phyloP scores from a whole-genome alignment of 2,888 invertebrate genomes.

The Amaurobius ferox region DNA sequence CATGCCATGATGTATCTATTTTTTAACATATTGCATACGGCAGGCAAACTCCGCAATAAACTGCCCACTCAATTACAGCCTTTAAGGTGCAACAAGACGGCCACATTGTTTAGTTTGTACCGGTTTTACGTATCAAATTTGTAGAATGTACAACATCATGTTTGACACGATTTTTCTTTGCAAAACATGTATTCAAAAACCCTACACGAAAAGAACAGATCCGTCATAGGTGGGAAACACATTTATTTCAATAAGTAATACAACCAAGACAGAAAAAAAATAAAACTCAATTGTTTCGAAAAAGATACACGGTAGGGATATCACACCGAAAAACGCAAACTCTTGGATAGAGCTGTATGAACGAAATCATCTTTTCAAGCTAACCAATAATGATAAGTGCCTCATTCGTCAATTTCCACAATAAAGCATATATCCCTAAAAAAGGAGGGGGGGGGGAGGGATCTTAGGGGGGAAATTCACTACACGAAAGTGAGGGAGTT shows the following conservation, averaged over 20 bases:
- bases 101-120: background rate
- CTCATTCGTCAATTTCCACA: constrained; percentile 69
- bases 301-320: background rate
- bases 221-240: background rate
- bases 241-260: constrained; percentile 38
- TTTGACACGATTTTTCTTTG: constrained; percentile 1
- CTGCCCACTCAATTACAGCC: background rate
- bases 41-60: background rate
- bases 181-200: background rate
- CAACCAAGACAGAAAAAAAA: background rate
- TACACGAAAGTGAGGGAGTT: constrained; percentile 31
- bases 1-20: no score
- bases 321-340: constrained; percentile 27
- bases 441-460: constrained; percentile 4
- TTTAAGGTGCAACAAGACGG: background rate
- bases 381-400: constrained; percentile 69
- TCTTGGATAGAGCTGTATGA: constrained; percentile 43
- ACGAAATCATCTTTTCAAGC: constrained; percentile 22
- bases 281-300: constrained; percentile 17
- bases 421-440: constrained; percentile 52
- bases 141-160: constrained; percentile 17
- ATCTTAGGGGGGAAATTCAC: constrained; percentile 28
- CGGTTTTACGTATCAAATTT: background rate
- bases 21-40: background rate
- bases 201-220: background rate